Percentiles rank a stretch among this genome's conserved stretches.
phyloP scores from a whole-genome alignment of 1,140 invertebrate genomes.

The Goniozus legneri region DNA sequence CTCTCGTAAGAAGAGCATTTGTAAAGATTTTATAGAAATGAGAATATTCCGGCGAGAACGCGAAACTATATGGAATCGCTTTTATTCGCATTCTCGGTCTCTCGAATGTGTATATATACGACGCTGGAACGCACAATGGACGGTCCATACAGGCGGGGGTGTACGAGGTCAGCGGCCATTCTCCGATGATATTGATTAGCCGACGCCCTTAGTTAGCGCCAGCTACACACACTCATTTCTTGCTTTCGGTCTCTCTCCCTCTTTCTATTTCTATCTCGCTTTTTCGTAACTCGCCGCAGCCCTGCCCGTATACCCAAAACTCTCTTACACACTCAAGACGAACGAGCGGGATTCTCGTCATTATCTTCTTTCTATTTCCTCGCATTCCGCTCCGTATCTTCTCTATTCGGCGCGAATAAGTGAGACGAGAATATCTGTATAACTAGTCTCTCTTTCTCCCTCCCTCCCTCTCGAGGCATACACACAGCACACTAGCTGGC shows the following conservation, averaged over 20 bases:
- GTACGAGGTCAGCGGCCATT: conserved; percentile 36
- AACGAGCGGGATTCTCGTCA: conserved; percentile 17
- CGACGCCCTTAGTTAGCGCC: conserved; percentile 54
- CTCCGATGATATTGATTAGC: conserved; percentile 53
- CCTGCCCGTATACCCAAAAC: conserved; percentile 6
- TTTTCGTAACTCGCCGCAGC: conserved; percentile 7
- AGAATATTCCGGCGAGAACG: background rate
- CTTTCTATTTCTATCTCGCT: conserved; percentile 10
- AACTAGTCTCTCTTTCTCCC: conserved; percentile 16
- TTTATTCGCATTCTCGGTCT: background rate
- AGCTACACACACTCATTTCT: conserved; percentile 34
- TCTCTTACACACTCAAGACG: conserved; percentile 11
- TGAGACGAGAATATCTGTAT: too few species aligned
- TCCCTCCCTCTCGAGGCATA: conserved; percentile 10
- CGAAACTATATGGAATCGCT: background rate
- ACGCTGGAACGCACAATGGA: conserved; percentile 18
- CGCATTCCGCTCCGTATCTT: conserved; percentile 3
- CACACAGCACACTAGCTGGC: conserved; percentile 6
- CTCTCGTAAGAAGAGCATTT: too few species aligned
- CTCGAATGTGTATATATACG: too few species aligned
- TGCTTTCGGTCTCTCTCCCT: conserved; percentile 15
- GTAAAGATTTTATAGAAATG: too few species aligned
- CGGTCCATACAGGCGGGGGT: conserved; percentile 18
- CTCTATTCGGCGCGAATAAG: too few species aligned
- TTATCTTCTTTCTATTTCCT: conserved; percentile 19